Conservation (phyloP, 2,888 invertebrate genomes). For the Drosophila quasianomalipes region DNA sequence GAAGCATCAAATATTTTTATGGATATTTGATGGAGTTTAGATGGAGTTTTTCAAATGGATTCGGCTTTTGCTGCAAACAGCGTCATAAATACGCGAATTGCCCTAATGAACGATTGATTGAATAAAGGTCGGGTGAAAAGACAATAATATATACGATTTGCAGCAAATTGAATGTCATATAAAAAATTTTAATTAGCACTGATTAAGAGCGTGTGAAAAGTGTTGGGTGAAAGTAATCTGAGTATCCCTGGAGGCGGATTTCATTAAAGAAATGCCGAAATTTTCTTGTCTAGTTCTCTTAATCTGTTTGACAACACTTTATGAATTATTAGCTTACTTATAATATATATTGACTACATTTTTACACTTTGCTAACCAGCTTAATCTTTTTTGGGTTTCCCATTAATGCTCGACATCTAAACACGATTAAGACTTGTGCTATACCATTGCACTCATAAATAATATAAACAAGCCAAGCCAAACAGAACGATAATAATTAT, state of each 20-base stretch:
- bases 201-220: constrained; percentile 20
- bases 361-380: constrained; percentile 16
- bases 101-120: constrained; percentile 43
- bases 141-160: constrained; percentile 28
- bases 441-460: constrained; percentile 66
- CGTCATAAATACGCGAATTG: constrained; percentile 64
- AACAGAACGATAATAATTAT: constrained; percentile 70
- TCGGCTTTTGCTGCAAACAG: constrained; percentile 56
- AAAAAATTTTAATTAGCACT: constrained; percentile 31
- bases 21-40: constrained; percentile 61
- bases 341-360: constrained; percentile 5
- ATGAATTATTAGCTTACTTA: background rate
- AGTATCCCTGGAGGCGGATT: background rate
- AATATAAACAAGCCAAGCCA: constrained; percentile 63
- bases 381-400: constrained; percentile 15
- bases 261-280: background rate
- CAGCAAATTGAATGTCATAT: constrained; percentile 41
- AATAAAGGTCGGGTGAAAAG: constrained; percentile 34
- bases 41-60: constrained; percentile 41
- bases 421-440: constrained; percentile 65
- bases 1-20: constrained; percentile 56
- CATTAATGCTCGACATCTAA: constrained; percentile 50
- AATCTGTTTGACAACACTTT: background rate
- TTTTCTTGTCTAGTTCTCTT: background rate
- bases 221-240: constrained; percentile 19